Evolutionary conservation across 2,888 invertebrate genomes (phyloP).

Genomic region (Formica aserva): DNA sequence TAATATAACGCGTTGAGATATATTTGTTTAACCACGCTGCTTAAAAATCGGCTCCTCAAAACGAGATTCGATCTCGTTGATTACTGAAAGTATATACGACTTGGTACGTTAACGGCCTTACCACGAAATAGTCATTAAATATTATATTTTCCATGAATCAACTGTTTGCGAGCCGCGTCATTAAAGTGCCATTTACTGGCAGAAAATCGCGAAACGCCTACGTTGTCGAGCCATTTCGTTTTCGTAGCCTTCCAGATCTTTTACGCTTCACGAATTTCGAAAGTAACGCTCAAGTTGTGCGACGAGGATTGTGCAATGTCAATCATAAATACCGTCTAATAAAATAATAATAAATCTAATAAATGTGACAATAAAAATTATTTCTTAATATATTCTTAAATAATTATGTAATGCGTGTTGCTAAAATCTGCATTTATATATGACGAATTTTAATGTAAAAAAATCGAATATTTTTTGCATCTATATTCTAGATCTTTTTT

Average conservation of each 20-base stretch:
- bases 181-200: constrained; percentile 31
- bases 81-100: constrained; percentile 11
- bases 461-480: neutral
- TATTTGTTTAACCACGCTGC: neutral
- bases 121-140: constrained; percentile 57
- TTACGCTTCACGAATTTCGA: constrained; percentile 58
- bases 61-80: constrained; percentile 13
- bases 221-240: constrained; percentile 23
- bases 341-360: constrained; percentile 74
- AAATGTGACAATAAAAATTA: constrained; percentile 72
- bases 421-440: neutral
- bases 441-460: neutral
- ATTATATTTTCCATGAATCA: constrained; percentile 62
- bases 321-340: constrained; percentile 53
- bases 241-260: constrained; percentile 39
- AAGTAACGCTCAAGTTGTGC: constrained; percentile 53
- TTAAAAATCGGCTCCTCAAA: neutral
- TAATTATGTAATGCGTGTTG: constrained; percentile 52
- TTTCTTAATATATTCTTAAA: constrained; percentile 76
- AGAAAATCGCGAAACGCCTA: constrained; percentile 52
- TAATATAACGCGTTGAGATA: neutral
- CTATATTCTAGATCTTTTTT: neutral
- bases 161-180: constrained; percentile 5
- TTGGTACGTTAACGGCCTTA: constrained; percentile 31
- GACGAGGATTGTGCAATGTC: constrained; percentile 65